phyloP scores from a whole-genome alignment of 2,888 invertebrate species.

The Heteromurus nitidus region DNA sequence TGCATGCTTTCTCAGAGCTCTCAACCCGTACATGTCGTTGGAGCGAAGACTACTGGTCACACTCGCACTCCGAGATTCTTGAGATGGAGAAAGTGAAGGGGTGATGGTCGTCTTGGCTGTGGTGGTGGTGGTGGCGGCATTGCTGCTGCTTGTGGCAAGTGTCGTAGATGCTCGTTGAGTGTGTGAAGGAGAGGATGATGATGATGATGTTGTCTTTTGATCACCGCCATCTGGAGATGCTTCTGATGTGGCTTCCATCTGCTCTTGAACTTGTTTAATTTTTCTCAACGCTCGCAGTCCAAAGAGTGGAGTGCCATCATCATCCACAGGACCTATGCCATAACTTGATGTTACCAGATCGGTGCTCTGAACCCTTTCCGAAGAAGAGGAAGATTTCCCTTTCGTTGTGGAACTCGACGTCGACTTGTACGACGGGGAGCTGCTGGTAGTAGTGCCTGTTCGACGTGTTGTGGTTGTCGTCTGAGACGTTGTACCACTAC shows the following conservation, averaged over 20 bases:
- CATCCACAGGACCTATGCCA: conserved; percentile 88
- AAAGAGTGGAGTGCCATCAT: conserved; percentile 86
- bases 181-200: conserved; percentile 7
- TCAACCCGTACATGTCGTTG: conserved; percentile 71
- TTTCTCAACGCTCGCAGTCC: conserved; percentile 83
- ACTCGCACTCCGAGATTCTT: not conserved
- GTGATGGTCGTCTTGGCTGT: not conserved
- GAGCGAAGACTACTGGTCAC: conserved; percentile 48
- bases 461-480: conserved; percentile 65
- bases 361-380: conserved; percentile 68
- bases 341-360: conserved; percentile 84
- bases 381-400: conserved; percentile 19
- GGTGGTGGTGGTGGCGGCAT: not conserved
- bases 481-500: conserved; percentile 18
- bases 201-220: not conserved
- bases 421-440: not conserved
- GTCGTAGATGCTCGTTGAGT: not conserved
- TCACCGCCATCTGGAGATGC: not conserved
- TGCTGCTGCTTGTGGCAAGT: not conserved
- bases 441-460: conserved; percentile 39
- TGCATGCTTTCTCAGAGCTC: conserved; percentile 67
- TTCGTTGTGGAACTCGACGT: conserved; percentile 61
- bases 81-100: not conserved
- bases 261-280: conserved; percentile 71
- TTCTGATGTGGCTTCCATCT: conserved; percentile 46